Conservation (phyloP, 2,797 vertebrate genomes). For the Leptodactylus fallax region DNA sequence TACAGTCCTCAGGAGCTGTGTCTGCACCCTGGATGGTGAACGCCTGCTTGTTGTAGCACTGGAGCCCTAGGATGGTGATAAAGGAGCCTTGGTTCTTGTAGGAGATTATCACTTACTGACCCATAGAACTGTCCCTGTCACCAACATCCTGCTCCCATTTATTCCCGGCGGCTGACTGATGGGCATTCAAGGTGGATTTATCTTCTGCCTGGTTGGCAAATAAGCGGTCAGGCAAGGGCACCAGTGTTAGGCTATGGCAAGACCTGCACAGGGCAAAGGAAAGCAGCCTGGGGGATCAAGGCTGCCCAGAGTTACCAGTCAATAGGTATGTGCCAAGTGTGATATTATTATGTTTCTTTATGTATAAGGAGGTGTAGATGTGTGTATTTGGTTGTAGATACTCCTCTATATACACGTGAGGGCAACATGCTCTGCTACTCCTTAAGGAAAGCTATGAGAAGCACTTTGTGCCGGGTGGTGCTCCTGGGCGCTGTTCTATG, state of each 20-base stretch:
- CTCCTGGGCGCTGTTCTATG: not conserved
- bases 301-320: slow-evolving; percentile 48
- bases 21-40: slow-evolving; percentile 54
- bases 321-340: slow-evolving; percentile 51
- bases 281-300: slow-evolving; percentile 31
- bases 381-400: not conserved
- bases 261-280: slow-evolving; percentile 46
- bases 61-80: slow-evolving; percentile 28
- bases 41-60: slow-evolving; percentile 55
- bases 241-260: slow-evolving; percentile 56
- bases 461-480: not conserved
- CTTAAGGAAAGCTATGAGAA: not conserved
- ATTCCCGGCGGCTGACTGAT: not conserved
- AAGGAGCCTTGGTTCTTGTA: slow-evolving; percentile 18
- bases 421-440: slow-evolving; percentile 10
- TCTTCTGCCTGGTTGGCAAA: slow-evolving; percentile 35
- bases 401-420: slow-evolving; percentile 31
- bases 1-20: slow-evolving; percentile 54
- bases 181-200: slow-evolving; percentile 57
- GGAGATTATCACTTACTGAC: slow-evolving; percentile 44
- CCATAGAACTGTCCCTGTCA: slow-evolving; percentile 20
- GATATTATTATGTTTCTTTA: not conserved
- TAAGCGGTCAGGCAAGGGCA: slow-evolving; percentile 58
- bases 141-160: not conserved
- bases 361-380: not conserved